Evolutionary conservation across 2,888 invertebrate species (phyloP).

Genomic region (Heliconius sara): DNA sequence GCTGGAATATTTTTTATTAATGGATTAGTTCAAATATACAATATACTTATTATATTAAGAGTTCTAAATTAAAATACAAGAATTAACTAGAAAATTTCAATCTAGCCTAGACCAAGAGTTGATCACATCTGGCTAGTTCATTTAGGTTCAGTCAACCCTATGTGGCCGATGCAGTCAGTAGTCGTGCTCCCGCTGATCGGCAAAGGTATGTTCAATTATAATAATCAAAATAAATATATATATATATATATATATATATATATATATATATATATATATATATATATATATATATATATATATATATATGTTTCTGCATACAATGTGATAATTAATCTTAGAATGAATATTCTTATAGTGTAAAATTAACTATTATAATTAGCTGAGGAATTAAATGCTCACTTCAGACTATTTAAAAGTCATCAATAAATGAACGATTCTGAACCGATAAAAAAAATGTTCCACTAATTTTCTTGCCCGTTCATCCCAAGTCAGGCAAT

Average conservation of each 20-base stretch:
- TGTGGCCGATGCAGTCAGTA: constrained; percentile 41
- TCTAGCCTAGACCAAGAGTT: constrained; percentile 23
- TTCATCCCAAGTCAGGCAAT: too few species aligned
- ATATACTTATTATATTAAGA: neutral
- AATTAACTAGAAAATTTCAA: constrained; percentile 21
- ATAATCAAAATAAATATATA: neutral
- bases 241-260: neutral
- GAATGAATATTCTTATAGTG: neutral
- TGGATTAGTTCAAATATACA: too few species aligned
- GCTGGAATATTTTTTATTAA: too few species aligned
- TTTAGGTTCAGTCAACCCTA: constrained; percentile 74
- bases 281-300: neutral
- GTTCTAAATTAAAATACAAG: neutral
- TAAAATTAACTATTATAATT: too few species aligned
- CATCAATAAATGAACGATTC: too few species aligned
- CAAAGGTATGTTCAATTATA: constrained; percentile 49
- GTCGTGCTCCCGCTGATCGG: constrained; percentile 35
- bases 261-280: neutral
- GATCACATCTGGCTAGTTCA: constrained; percentile 66
- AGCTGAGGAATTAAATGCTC: too few species aligned
- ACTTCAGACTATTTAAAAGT: too few species aligned
- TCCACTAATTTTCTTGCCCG: too few species aligned
- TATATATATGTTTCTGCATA: neutral
- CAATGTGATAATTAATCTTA: neutral
- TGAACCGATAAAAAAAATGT: too few species aligned